Evolutionary conservation across 2,113 vertebrate genomes (phyloP), one percentile per base, ranked within the genome.

Genomic region (Prolemur simus): DNA sequence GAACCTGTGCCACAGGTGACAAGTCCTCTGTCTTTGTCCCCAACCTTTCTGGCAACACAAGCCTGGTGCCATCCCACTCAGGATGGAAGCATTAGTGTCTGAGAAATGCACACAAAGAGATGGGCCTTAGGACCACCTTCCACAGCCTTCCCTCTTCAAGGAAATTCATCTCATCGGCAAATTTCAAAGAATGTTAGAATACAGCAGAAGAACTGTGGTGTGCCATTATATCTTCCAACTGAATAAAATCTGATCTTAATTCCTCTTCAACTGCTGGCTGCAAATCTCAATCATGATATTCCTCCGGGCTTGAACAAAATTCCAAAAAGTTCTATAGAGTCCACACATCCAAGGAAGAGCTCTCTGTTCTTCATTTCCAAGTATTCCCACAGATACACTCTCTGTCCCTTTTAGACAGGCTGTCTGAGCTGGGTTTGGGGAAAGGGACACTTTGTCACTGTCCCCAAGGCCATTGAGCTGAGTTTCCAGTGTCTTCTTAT

Each of bases 311-410:
- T 42, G 20, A 94, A 23, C 29, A 89, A 23, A 73, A 71, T 37
- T 60, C 69, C 29, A 20, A 21, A 60, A 56, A 7, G 6, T n/a
- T 78, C 69, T 5, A 0, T 13, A 21, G 2, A 32, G 27, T n/a
- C n/a, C 49, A 47, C 11, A 21, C 77, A 2, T 5, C 47, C 8
- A 2, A 21, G n/a, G 76, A 39, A 6, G 39, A 2, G 0, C 5
- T 49, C 3, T 11, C 18, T n/a, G 42, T 49, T 39, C 66, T 56
- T 77, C 25, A 49, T 13, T 25, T 37, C 45, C 7, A 2, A 1
- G 8, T 4, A 0, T 11, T 21, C 15, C 63, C 17, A 11, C 0
- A 10, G 29, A 56, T 17, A 20, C 15, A 37, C 1, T 5, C 4
- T 29, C 18, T 8, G 3, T 29, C 47, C 12, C 13, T 56, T 5